Evolutionary conservation across 2,113 vertebrate genomes (phyloP).

Genomic region (Eurypyga helias): DNA sequence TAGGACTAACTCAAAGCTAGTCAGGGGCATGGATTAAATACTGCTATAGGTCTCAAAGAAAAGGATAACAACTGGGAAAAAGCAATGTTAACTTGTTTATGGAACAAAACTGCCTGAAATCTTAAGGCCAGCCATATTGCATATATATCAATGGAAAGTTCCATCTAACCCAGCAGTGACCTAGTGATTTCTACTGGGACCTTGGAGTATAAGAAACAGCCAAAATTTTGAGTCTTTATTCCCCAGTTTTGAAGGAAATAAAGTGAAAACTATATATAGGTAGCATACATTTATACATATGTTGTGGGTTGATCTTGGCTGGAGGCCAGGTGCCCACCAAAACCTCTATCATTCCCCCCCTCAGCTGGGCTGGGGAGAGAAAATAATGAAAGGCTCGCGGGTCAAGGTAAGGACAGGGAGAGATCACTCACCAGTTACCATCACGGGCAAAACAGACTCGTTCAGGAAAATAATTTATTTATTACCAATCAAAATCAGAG

Average conservation of each 20-base stretch:
- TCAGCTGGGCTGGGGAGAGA: too few species aligned
- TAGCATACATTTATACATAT: not conserved
- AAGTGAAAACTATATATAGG: not conserved
- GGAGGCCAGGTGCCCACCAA: too few species aligned
- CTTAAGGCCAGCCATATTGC: not conserved
- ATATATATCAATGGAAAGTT: not conserved
- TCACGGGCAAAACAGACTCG: too few species aligned
- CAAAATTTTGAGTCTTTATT: not conserved
- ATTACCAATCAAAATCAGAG: too few species aligned
- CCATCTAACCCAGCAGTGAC: not conserved
- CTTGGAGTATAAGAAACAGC: not conserved
- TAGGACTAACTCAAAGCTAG: not conserved
- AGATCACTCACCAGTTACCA: too few species aligned
- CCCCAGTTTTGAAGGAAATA: not conserved
- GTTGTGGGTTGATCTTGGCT: too few species aligned
- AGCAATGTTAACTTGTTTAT: not conserved
- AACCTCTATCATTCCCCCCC: too few species aligned
- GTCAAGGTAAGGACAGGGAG: too few species aligned
- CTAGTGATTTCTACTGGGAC: not conserved
- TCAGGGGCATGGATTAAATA: not conserved
- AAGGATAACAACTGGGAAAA: not conserved
- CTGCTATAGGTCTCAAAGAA: not conserved
- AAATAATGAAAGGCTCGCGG: too few species aligned
- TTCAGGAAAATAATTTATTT: too few species aligned
- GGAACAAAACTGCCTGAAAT: not conserved